Evolutionary conservation across 2,888 invertebrate genomes (phyloP).

Genomic region (Rhagonycha fulva): DNA sequence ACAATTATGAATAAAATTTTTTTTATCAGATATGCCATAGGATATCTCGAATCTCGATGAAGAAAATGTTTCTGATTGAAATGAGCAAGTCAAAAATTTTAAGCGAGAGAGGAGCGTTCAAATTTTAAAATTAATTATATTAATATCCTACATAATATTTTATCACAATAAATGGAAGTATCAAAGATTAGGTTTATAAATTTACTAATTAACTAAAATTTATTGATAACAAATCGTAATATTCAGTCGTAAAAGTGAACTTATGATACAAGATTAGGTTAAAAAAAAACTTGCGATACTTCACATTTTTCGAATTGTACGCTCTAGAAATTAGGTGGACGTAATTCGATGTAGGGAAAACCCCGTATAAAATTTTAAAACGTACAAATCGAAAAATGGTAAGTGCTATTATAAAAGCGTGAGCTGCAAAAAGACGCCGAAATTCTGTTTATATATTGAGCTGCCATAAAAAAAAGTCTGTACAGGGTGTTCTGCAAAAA

Average conservation of each 20-base stretch:
- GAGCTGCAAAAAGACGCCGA: background rate
- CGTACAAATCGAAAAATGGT: too few relatives aligned
- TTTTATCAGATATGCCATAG: background rate
- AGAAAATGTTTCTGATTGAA: background rate
- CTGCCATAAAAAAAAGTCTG: background rate
- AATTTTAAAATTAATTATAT: conserved; percentile 1
- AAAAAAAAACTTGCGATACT: background rate
- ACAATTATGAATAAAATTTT: background rate
- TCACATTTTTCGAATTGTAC: too few relatives aligned
- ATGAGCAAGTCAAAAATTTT: background rate
- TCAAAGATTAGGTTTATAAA: conserved; percentile 21
- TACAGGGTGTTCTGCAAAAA: background rate
- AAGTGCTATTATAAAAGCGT: background rate
- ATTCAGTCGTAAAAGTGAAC: conserved; percentile 19
- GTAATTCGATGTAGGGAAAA: too few relatives aligned
- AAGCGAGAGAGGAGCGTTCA: background rate
- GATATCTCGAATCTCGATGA: background rate
- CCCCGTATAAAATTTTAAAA: too few relatives aligned
- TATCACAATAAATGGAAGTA: conserved; percentile 31
- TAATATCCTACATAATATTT: conserved; percentile 20
- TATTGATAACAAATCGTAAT: conserved; percentile 11
- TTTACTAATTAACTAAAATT: conserved; percentile 13
- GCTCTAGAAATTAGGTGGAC: too few relatives aligned
- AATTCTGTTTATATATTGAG: background rate
- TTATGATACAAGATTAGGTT: background rate